phyloP scores from a whole-genome alignment of 2,113 vertebrate genomes.

The Callaeas wilsoni region DNA sequence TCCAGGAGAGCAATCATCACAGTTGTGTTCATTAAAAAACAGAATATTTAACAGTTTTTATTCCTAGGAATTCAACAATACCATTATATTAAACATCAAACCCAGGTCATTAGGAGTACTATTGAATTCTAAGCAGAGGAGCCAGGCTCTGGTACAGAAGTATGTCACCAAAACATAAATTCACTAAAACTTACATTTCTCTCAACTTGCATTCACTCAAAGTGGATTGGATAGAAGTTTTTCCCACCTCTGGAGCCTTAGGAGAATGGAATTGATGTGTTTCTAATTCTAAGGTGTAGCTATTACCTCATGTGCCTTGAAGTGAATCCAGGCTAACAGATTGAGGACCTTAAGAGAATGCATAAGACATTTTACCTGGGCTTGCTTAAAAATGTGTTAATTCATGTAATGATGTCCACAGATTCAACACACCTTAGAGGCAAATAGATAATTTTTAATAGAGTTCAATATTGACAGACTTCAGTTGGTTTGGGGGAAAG shows the following conservation, averaged over 20 bases:
- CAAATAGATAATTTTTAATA: background rate
- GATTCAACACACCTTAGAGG: background rate
- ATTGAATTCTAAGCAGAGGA: background rate
- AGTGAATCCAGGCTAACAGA: background rate
- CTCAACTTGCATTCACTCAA: background rate
- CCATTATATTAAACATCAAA: background rate
- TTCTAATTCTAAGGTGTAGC: background rate
- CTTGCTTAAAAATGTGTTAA: background rate
- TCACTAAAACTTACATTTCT: background rate
- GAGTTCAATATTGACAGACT: background rate
- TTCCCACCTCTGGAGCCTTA: background rate
- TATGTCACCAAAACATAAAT: background rate
- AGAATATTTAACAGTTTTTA: background rate
- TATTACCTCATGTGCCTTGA: background rate
- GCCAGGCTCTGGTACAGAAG: background rate
- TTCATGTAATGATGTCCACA: background rate
- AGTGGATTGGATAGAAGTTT: background rate
- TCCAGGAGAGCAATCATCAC: background rate
- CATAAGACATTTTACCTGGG: background rate
- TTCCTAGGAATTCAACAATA: background rate
- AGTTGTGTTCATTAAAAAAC: background rate
- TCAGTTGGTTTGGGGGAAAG: background rate
- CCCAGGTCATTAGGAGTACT: background rate
- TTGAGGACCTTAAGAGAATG: background rate
- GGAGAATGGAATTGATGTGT: background rate